Evolutionary conservation across 2,888 invertebrate species (phyloP).

Genomic region (Dinocampus coccinellae): DNA sequence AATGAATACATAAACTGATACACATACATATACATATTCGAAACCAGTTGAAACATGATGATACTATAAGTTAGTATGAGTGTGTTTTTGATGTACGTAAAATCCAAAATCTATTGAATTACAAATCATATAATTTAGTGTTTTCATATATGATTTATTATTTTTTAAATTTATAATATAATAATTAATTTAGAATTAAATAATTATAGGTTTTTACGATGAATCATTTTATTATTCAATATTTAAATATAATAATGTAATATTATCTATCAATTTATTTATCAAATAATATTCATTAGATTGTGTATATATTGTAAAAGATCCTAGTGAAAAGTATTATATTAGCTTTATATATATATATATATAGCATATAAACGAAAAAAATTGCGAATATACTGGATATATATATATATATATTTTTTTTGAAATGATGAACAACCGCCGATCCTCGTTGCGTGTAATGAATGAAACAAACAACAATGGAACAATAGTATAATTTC

Average conservation of each 20-base stretch:
- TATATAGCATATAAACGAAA: not conserved
- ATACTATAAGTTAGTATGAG: not conserved
- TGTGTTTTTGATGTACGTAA: not conserved
- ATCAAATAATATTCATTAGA: not conserved
- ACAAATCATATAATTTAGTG: not conserved
- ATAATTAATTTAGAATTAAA: not conserved
- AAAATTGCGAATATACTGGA: not conserved
- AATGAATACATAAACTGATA: conserved; percentile 29
- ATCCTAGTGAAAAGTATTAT: not conserved
- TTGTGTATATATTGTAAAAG: conserved; percentile 16
- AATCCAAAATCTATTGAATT: not conserved
- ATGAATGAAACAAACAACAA: conserved; percentile 8
- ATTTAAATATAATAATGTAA: not conserved
- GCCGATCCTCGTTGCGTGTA: not conserved
- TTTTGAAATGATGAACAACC: not conserved
- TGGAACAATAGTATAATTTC: conserved; percentile 5
- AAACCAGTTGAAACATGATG: not conserved
- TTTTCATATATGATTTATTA: not conserved
- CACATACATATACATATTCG: not conserved
- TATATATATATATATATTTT: not conserved
- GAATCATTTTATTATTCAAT: not conserved
- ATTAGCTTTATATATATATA: not conserved
- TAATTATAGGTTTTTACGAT: too few relatives aligned
- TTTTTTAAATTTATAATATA: too few relatives aligned
- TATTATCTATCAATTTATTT: not conserved